Conservation (phyloP, 2,888 invertebrate genomes). For the Drosophila sordidula region DNA sequence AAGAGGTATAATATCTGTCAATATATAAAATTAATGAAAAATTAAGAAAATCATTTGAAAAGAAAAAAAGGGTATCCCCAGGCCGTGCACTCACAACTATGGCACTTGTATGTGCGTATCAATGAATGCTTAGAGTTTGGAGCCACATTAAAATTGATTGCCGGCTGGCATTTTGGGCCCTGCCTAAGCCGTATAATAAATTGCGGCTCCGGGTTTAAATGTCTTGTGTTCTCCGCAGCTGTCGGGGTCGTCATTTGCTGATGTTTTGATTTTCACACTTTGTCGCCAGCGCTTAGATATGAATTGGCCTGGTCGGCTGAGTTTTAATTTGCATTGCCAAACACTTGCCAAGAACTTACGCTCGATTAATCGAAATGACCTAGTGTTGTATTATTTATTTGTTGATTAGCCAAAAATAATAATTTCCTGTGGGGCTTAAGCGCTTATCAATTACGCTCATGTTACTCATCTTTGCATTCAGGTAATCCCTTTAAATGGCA, state of each 20-base stretch:
- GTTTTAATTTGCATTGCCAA: slow-evolving; percentile 15
- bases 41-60: too few species aligned
- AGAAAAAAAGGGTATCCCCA: background rate
- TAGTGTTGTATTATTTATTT: slow-evolving; percentile 48
- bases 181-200: slow-evolving; percentile 54
- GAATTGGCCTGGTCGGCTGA: slow-evolving; percentile 9
- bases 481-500: slow-evolving; percentile 62
- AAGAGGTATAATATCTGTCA: too few species aligned
- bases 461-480: slow-evolving; percentile 51
- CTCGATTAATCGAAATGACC: slow-evolving; percentile 59
- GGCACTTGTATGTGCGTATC: slow-evolving; percentile 27
- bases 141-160: slow-evolving; percentile 79
- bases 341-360: slow-evolving; percentile 22
- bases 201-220: slow-evolving; percentile 42
- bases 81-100: fast-evolving
- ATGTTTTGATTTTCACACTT: slow-evolving; percentile 52
- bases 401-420: slow-evolving; percentile 36
- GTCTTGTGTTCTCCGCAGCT: slow-evolving; percentile 36
- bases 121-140: slow-evolving; percentile 35
- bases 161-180: slow-evolving; percentile 47
- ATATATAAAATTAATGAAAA: too few species aligned
- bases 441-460: slow-evolving; percentile 59
- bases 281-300: slow-evolving; percentile 33
- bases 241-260: slow-evolving; percentile 39
- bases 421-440: slow-evolving; percentile 67